A percentile compares a stretch with the other conserved stretches of the same genome.
Evolutionary conservation across 1,140 invertebrate species (phyloP).

Genomic region (Panagrolaimus sp.): DNA sequence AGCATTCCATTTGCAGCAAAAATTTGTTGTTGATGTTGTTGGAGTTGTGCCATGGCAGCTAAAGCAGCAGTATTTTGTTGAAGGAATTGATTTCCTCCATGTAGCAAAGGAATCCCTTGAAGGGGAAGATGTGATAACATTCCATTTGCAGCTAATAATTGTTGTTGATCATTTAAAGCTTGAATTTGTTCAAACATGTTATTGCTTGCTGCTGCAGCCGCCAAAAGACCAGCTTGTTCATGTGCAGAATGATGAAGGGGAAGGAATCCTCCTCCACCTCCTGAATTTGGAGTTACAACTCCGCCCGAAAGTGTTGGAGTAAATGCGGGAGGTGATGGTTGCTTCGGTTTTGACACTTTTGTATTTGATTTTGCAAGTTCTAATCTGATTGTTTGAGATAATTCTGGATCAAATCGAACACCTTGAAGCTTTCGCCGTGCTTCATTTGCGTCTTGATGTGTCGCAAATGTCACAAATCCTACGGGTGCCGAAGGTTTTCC

Average conservation of each 20-base stretch:
- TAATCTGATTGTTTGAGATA: constrained; percentile 98
- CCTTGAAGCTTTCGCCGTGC: constrained; percentile 85
- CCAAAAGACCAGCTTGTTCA: neutral
- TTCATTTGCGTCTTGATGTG: constrained; percentile 90
- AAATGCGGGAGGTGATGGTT: constrained; percentile 70
- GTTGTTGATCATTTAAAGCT: constrained; percentile 7
- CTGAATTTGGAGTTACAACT: constrained; percentile 5
- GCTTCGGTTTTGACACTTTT: constrained; percentile 97
- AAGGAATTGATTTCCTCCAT: neutral
- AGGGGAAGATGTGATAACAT: neutral
- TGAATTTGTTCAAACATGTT: constrained; percentile 8
- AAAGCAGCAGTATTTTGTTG: neutral
- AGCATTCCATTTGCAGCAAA: constrained; percentile 3
- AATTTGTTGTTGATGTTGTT: neutral
- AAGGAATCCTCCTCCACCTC: no score
- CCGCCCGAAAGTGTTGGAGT: constrained; percentile 66
- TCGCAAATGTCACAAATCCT: constrained; percentile 98
- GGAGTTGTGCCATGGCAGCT: neutral
- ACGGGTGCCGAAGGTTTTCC: constrained; percentile 99
- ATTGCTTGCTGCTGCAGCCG: neutral
- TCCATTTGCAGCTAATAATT: neutral
- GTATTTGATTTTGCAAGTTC: constrained; percentile 99
- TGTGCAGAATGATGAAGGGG: no score
- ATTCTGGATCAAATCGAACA: constrained; percentile 72
- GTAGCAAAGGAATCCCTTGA: neutral